Base-by-base conservation (phyloP, 2,888 invertebrate species). In the Plebejus melissa region DNA sequence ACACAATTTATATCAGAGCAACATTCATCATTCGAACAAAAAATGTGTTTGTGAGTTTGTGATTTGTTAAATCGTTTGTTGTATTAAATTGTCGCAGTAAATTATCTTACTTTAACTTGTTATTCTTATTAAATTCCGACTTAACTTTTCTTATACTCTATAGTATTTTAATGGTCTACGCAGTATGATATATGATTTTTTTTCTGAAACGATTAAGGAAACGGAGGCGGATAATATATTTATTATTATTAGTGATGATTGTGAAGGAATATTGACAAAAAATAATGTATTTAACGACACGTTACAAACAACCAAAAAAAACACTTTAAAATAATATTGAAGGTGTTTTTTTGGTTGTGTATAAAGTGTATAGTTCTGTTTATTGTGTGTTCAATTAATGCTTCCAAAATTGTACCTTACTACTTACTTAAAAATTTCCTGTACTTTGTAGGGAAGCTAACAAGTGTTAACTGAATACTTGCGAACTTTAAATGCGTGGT, bases 11-110 rank as follows among this genome's bases (percentile, higher is more conserved):
- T 75, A 58, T 75, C 58, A 58, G 9, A 58, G 70, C 9, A 71
- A 75, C 75, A 75, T 75, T 75, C 70, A 75, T 75, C 75, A 75
- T 75, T 71, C 46, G 22, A 32, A 72, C 72, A 72, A 72, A 72
- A 65, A 72, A 72, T 72, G 32, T 72, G 72, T 72, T 72, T 72
- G 71, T 50, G 72, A 50, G 46, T 71, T 71, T 71, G 72, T 72
- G 50, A 72, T 72, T 72, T 46, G 72, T 72, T 72, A 54, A 71
- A 72, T 32, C 72, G 72, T 50, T 54, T 72, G 72, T 46, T 71
- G 46, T 71, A 71, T 71, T 71, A 71, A 46, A 71, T 4, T 71
- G 71, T 71, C 46, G 71, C 71, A 22, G 22, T 71, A 71, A 71
- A 71, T 71, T 46, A 46, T 13, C 11, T 13, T 1, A 71, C 46